Conservation (phyloP, 2,113 vertebrate species). For the Rhinichthys klamathensis region DNA sequence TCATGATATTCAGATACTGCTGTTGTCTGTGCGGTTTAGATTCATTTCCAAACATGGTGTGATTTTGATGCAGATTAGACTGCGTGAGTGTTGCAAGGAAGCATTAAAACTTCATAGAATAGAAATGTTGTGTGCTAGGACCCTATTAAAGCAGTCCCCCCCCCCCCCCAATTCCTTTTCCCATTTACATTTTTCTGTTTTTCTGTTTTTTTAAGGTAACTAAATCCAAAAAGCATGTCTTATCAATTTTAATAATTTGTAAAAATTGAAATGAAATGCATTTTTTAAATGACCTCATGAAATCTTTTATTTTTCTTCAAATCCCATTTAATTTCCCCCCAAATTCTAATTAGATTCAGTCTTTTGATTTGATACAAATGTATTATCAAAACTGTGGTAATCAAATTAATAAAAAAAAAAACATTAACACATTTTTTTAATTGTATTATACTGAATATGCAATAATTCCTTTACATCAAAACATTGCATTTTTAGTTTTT, state of each 20-base stretch:
- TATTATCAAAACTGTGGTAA: not conserved
- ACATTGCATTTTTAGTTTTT: too few relatives aligned
- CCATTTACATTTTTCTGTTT: not conserved
- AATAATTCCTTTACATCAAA: not conserved
- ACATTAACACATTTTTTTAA: not conserved
- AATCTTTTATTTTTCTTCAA: too few relatives aligned
- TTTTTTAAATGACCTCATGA: too few relatives aligned
- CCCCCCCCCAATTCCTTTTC: not conserved
- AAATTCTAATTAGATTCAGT: too few relatives aligned
- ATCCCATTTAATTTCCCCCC: too few relatives aligned
- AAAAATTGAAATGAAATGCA: too few relatives aligned
- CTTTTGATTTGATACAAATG: not conserved
- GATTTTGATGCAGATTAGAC: too few relatives aligned
- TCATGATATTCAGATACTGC: not conserved
- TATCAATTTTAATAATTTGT: too few relatives aligned
- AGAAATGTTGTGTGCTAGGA: not conserved
- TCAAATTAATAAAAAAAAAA: not conserved
- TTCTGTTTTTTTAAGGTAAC: not conserved
- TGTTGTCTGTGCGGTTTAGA: not conserved
- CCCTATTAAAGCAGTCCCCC: not conserved
- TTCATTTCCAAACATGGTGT: constrained; percentile 2
- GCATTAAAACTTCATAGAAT: not conserved
- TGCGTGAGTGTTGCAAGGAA: not conserved
- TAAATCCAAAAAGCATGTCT: too few relatives aligned
- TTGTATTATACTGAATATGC: not conserved